phyloP scores from a whole-genome alignment of 2,888 invertebrate genomes.

The Limnephilus auricula region DNA sequence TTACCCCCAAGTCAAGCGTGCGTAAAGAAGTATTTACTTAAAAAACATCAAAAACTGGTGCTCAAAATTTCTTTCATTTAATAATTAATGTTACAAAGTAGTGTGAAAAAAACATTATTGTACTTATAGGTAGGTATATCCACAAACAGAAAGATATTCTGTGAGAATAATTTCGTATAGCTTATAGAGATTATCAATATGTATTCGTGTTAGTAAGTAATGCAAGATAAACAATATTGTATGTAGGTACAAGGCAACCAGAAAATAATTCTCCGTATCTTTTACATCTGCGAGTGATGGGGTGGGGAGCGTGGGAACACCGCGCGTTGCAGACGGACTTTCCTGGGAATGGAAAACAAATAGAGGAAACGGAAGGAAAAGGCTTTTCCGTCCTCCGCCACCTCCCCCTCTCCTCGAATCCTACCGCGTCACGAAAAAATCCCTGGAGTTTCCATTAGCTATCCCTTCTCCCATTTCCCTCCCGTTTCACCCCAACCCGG shows the following conservation, averaged over 20 bases:
- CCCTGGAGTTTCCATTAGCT: constrained; percentile 64
- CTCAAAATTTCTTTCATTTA: too few relatives aligned
- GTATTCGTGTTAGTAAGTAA: background rate
- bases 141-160: too few relatives aligned
- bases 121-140: too few relatives aligned
- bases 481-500: constrained; percentile 1
- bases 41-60: too few relatives aligned
- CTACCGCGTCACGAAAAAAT: constrained; percentile 58
- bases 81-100: too few relatives aligned
- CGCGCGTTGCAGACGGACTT: constrained; percentile 47
- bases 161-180: background rate
- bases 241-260: background rate
- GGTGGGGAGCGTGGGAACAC: constrained; percentile 45
- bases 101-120: too few relatives aligned
- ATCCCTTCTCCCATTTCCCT: constrained; percentile 26
- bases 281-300: background rate
- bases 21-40: too few relatives aligned
- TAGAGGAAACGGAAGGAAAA: constrained; percentile 59
- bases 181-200: background rate
- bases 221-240: background rate
- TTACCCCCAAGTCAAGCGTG: too few relatives aligned
- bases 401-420: constrained; percentile 35
- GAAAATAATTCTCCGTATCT: constrained; percentile 9
- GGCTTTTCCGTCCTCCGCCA: constrained; percentile 34
- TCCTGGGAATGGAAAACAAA: constrained; percentile 56